Conservation (phyloP, 2,797 vertebrate genomes). For the Syngnathus acus region DNA sequence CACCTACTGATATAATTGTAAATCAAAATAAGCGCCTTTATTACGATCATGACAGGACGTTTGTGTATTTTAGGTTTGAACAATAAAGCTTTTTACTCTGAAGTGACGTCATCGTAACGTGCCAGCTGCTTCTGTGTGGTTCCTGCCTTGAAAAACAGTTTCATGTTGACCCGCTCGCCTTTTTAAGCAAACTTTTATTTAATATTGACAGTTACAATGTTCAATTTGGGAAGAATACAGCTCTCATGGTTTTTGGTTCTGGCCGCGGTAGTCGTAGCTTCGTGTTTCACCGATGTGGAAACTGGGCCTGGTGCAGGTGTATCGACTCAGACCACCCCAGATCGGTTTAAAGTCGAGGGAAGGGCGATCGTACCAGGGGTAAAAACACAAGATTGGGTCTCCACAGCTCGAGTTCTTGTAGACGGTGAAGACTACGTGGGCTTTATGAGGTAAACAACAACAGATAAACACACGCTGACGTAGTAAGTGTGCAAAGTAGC, state of each 20-base stretch:
- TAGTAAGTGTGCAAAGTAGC: constrained; percentile 15
- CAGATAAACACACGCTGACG: neutral
- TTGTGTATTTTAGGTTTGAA: neutral
- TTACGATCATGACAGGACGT: neutral
- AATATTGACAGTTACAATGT: neutral
- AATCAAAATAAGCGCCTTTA: neutral
- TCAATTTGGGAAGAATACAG: constrained; percentile 2
- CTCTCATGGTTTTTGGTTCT: constrained; percentile 44
- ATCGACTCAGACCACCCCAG: constrained; percentile 59
- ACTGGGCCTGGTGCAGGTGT: constrained; percentile 58
- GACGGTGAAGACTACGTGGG: constrained; percentile 90
- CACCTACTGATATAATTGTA: neutral
- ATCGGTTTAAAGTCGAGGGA: constrained; percentile 90
- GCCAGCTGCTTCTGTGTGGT: constrained; percentile 39
- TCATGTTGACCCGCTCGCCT: neutral
- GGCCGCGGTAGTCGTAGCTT: constrained; percentile 36
- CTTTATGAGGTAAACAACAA: constrained; percentile 78
- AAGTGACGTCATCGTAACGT: constrained; percentile 44
- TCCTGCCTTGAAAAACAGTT: neutral
- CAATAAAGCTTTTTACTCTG: constrained; percentile 40
- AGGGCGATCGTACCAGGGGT: constrained; percentile 84
- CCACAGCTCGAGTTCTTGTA: constrained; percentile 80
- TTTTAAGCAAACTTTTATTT: neutral
- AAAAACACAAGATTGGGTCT: constrained; percentile 90
- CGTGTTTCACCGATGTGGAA: constrained; percentile 63